Percentiles rank a stretch among this genome's conserved stretches.
Conservation (phyloP, 92 coral and sea anemone genomes). For the Palythoa grandiflora region DNA sequence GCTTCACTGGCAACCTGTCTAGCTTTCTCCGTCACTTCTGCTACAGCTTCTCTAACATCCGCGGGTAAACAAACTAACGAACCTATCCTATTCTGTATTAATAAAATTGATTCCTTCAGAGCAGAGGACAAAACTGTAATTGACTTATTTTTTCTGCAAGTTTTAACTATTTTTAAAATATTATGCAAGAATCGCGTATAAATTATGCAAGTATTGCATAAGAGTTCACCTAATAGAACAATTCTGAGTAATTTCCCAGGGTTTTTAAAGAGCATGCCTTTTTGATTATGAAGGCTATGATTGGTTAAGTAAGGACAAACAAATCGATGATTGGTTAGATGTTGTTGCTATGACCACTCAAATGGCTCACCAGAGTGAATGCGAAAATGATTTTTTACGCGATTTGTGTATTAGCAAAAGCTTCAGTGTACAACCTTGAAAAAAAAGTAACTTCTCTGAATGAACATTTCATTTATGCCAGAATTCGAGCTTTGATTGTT, state of each 20-base stretch:
- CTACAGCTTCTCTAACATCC: neutral
- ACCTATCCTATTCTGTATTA: conserved; percentile 18
- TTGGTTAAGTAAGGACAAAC: neutral
- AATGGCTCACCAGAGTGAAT: neutral
- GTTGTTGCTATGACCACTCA: neutral
- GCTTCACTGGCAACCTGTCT: conserved; percentile 34
- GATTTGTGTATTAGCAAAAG: no score
- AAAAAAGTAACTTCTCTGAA: no score
- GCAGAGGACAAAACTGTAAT: conserved; percentile 5
- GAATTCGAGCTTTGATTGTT: neutral
- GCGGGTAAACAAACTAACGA: neutral
- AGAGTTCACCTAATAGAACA: neutral
- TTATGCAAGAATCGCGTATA: neutral
- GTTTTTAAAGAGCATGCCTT: conserved; percentile 12
- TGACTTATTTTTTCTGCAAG: neutral
- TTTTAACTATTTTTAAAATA: neutral
- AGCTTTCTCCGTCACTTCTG: conserved; percentile 28
- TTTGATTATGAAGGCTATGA: neutral
- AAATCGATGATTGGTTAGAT: neutral
- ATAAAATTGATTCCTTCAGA: neutral
- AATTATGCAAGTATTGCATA: neutral
- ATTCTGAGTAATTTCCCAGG: conserved; percentile 11
- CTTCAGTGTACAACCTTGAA: no score
- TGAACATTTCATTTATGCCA: no score
- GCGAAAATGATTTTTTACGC: neutral